A percentile compares a stretch with the other conserved stretches of the same genome.
Conservation (phyloP, 2,113 vertebrate genomes). For the Callorhinus ursinus region DNA sequence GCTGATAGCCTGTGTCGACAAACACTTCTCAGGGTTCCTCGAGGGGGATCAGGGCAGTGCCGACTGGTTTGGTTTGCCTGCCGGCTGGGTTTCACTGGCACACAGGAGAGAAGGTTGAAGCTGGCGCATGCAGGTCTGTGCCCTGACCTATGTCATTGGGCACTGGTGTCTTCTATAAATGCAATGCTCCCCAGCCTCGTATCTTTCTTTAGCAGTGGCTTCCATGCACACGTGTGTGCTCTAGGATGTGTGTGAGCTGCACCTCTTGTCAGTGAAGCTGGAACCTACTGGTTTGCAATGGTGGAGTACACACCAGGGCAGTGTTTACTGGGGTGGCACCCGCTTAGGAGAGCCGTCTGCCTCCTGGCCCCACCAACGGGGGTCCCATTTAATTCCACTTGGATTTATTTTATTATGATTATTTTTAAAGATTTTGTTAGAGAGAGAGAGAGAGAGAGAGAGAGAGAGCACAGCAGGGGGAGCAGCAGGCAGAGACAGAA, state of each 20-base stretch:
- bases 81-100: background rate
- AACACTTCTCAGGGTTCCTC: rapidly evolving
- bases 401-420: background rate
- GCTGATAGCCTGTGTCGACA: background rate
- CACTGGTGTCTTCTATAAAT: background rate
- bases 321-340: background rate
- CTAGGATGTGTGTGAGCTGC: rapidly evolving
- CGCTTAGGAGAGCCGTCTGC: background rate
- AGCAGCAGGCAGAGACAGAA: background rate
- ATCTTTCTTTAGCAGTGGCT: background rate
- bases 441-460: background rate
- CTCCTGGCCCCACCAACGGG: background rate
- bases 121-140: background rate
- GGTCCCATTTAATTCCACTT: rapidly evolving
- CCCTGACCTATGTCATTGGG: background rate
- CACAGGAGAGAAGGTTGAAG: background rate
- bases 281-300: background rate
- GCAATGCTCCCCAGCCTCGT: background rate
- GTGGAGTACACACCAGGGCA: background rate
- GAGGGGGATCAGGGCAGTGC: background rate
- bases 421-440: background rate
- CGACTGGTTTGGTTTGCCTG: rapidly evolving
- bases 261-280: background rate
- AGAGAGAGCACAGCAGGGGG: background rate
- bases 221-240: rapidly evolving